These are phyloP conservation scores for Microcebus lehilahytsara DNA, from an alignment of 2,113 vertebrate genomes.

Conservation along the genomic window DNA sequence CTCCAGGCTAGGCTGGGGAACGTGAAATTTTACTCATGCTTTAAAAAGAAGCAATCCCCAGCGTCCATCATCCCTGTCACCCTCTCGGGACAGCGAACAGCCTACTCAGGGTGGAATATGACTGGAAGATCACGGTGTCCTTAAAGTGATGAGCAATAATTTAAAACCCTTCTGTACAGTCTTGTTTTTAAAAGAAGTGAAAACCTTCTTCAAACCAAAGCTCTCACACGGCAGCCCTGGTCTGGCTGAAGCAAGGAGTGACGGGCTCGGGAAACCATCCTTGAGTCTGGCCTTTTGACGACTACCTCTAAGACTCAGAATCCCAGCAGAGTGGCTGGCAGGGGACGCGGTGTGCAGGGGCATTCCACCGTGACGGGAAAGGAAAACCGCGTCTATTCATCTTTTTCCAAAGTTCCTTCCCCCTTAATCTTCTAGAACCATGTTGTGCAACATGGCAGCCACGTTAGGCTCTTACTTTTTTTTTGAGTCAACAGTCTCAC, in stretches of 20 bases:
- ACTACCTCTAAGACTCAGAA: background rate
- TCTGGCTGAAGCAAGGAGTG: background rate
- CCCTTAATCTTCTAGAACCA: background rate
- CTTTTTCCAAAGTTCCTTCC: background rate
- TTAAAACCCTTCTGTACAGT: background rate
- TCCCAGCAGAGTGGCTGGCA: background rate
- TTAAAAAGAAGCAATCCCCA: background rate
- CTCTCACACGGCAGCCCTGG: background rate
- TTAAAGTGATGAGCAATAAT: background rate
- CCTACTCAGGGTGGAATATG: background rate
- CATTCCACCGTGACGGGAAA: background rate
- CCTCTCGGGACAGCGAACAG: background rate
- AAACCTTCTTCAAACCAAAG: background rate
- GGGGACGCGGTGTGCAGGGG: background rate
- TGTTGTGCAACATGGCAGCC: background rate
- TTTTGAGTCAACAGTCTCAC: no score
- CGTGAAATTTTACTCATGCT: background rate
- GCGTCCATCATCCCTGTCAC: accelerated
- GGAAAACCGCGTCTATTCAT: accelerated
- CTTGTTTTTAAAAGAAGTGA: background rate
- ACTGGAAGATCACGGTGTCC: background rate
- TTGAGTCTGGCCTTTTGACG: background rate
- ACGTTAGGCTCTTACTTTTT: background rate
- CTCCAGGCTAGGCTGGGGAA: background rate
- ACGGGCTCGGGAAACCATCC: background rate